These are phyloP conservation scores for Notarius lentiginosus DNA, from an alignment of 2,113 vertebrate genomes.

Conservation along the genomic window DNA sequence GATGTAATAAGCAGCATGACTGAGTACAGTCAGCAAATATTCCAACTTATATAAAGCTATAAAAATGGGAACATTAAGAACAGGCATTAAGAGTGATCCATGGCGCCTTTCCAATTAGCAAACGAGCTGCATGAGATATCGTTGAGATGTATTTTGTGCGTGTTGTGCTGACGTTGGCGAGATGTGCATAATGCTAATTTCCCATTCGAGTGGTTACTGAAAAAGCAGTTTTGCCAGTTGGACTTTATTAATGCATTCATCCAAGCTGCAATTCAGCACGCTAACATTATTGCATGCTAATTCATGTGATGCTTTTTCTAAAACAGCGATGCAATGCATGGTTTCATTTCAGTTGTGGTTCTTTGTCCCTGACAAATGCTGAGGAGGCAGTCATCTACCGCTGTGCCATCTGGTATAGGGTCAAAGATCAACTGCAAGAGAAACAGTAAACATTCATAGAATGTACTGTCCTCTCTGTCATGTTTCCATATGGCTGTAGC, in stretches of 20 bases:
- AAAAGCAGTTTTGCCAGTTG: neutral
- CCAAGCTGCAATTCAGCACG: neutral
- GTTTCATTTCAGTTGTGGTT: neutral
- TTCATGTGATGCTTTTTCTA: neutral
- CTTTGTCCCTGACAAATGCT: neutral
- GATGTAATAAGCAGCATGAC: neutral
- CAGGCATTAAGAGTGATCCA: neutral
- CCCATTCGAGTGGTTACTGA: neutral
- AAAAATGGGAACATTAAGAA: neutral
- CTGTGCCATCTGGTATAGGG: neutral
- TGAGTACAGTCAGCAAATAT: neutral
- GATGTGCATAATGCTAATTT: neutral
- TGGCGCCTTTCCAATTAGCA: neutral
- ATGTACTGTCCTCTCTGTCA: neutral
- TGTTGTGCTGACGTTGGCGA: neutral
- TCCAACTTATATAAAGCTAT: neutral
- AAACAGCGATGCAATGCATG: neutral
- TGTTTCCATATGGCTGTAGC: conserved; percentile 7
- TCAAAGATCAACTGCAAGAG: neutral
- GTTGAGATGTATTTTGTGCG: neutral
- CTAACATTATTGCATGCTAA: neutral
- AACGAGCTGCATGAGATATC: neutral
- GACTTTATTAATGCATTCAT: neutral
- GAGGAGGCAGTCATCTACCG: neutral
- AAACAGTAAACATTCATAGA: neutral